Evolutionary conservation across 2,888 invertebrate species (phyloP).

Genomic region (Parnassius orleans): DNA sequence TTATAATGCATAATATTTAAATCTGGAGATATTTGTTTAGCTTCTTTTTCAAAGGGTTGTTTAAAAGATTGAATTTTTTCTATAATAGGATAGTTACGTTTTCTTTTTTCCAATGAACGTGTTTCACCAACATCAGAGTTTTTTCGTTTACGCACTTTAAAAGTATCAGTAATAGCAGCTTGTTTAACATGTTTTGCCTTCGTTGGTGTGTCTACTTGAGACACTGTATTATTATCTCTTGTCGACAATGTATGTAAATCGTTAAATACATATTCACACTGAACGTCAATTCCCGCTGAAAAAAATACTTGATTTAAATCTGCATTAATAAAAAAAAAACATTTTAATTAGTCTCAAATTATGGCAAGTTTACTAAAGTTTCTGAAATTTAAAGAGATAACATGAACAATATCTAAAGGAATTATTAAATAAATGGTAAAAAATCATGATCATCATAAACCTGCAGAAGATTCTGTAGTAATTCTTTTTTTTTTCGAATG

Average conservation of each 20-base stretch:
- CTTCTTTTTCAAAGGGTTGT: conserved; percentile 47
- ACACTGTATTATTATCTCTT: conserved; percentile 15
- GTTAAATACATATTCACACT: conserved; percentile 58
- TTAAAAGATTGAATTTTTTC: conserved; percentile 55
- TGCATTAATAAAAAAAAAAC: too few relatives aligned
- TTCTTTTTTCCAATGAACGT: conserved; percentile 62
- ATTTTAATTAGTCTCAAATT: too few relatives aligned
- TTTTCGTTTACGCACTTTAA: conserved; percentile 60
- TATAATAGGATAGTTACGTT: conserved; percentile 52
- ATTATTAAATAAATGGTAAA: too few relatives aligned
- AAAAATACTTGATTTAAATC: conserved; percentile 28
- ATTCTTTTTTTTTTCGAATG: too few relatives aligned
- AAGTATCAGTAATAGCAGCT: conserved; percentile 48
- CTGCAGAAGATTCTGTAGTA: too few relatives aligned
- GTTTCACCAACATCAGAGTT: conserved; percentile 38
- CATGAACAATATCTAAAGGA: too few relatives aligned
- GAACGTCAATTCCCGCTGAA: conserved; percentile 78
- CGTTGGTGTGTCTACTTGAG: conserved; percentile 1
- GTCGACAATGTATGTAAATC: conserved; percentile 38
- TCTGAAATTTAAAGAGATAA: too few relatives aligned
- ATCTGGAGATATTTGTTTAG: too few relatives aligned
- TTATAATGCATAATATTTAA: neutral
- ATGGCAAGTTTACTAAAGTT: too few relatives aligned
- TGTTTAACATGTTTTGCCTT: conserved; percentile 38
- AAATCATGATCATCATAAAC: too few relatives aligned